A percentile compares a stretch with the other conserved stretches of the same genome.
These are phyloP conservation scores for Ambastaia sidthimunki DNA, from an alignment of 2,797 vertebrate genomes.

Conservation along the genomic window DNA sequence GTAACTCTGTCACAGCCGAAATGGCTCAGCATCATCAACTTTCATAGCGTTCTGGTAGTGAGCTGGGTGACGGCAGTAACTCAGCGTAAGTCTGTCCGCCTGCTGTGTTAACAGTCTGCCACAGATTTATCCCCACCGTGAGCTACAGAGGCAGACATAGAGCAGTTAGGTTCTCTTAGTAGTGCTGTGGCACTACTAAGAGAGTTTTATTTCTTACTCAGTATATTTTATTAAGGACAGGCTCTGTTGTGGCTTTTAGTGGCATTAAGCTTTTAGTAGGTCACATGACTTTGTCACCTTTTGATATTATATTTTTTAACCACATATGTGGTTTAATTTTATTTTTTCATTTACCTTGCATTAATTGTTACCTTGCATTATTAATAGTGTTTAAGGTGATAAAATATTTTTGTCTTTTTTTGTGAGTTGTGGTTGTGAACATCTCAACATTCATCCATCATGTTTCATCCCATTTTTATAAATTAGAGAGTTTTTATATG, in stretches of 20 bases:
- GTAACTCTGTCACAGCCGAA: conserved; percentile 50
- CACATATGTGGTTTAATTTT: background rate
- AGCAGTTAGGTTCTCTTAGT: conserved; percentile 10
- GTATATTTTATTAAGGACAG: conserved; percentile 13
- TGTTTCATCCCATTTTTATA: too few species aligned
- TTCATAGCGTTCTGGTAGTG: conserved; percentile 42
- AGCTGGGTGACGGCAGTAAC: conserved; percentile 38
- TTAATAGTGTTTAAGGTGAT: too few species aligned
- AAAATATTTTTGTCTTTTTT: too few species aligned
- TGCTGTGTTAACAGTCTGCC: conserved; percentile 40
- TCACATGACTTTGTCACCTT: background rate
- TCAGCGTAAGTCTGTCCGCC: conserved; percentile 48
- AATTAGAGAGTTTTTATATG: background rate
- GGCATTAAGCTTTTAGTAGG: background rate
- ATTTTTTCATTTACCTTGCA: background rate
- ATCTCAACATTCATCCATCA: too few species aligned
- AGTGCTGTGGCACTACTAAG: conserved; percentile 14
- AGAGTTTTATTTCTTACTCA: conserved; percentile 4
- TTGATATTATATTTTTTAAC: background rate
- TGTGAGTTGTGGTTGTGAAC: too few species aligned
- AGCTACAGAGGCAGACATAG: conserved; percentile 3
- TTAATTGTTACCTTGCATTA: background rate
- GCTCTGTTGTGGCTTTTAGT: background rate
- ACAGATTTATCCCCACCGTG: conserved; percentile 36
- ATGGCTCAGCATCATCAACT: conserved; percentile 53